Conservation (phyloP, 2,113 vertebrate genomes). For the Vulpes lagopus region DNA sequence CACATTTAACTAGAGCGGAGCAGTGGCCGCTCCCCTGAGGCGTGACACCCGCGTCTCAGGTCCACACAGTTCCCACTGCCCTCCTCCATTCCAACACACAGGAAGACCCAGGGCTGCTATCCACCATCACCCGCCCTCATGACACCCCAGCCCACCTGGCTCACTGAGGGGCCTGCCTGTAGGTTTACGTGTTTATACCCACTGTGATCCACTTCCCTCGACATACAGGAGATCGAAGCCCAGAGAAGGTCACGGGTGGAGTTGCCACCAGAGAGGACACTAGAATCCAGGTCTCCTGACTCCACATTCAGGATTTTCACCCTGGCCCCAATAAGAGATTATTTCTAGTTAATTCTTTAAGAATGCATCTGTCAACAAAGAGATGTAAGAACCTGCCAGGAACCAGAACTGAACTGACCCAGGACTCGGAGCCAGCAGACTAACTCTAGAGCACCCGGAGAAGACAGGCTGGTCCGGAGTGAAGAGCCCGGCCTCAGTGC, state of each 20-base stretch:
- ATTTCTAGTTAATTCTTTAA: neutral
- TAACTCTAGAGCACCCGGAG: neutral
- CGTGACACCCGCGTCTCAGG: neutral
- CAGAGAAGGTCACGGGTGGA: neutral
- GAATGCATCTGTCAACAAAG: neutral
- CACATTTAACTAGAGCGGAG: neutral
- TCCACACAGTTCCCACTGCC: neutral
- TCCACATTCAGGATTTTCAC: neutral
- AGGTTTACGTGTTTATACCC: neutral
- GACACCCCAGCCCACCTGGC: neutral
- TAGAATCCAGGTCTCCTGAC: neutral
- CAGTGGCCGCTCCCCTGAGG: neutral
- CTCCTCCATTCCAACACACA: neutral
- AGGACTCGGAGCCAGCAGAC: neutral
- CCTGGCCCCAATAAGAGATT: neutral
- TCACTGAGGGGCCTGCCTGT: neutral
- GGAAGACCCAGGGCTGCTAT: neutral
- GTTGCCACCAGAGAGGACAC: neutral
- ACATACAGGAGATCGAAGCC: neutral
- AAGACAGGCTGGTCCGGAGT: neutral
- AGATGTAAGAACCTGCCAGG: neutral
- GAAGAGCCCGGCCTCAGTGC: neutral
- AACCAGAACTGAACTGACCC: neutral
- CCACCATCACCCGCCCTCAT: accelerated
- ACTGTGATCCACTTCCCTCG: neutral